phyloP scores from a whole-genome alignment of 2,113 vertebrate species.

The Podiceps cristatus region DNA sequence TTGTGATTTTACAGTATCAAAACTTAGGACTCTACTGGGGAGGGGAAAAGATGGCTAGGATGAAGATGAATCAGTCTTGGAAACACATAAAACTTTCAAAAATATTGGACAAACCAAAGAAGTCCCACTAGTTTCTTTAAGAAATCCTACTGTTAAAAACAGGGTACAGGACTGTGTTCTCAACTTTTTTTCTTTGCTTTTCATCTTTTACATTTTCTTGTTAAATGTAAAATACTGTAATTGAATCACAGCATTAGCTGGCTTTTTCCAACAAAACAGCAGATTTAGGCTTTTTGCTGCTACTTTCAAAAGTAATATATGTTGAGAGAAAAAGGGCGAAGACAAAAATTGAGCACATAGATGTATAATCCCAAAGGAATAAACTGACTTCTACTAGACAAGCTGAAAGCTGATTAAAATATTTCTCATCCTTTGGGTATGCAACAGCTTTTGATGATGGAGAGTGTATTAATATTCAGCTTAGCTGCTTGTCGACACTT shows the following conservation, averaged over 20 bases:
- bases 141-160: not conserved
- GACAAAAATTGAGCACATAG: conserved; percentile 70
- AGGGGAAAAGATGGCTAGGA: not conserved
- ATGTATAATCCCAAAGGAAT: conserved; percentile 72
- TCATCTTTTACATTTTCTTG: not conserved
- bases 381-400: conserved; percentile 77
- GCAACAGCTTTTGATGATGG: conserved; percentile 83
- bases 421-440: conserved; percentile 83
- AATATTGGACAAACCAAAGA: not conserved
- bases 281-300: conserved; percentile 49
- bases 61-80: not conserved
- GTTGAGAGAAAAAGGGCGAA: not conserved
- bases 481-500: conserved; percentile 78
- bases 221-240: conserved; percentile 42
- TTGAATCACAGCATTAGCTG: conserved; percentile 55
- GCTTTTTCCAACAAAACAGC: conserved; percentile 38
- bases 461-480: conserved; percentile 82
- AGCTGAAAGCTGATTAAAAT: conserved; percentile 83
- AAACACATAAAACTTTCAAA: not conserved
- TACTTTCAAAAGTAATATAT: conserved; percentile 47
- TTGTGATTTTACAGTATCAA: not conserved
- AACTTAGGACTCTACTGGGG: not conserved
- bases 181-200: not conserved
- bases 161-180: not conserved
- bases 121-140: not conserved